These are phyloP conservation scores for Megalonaias nervosa DNA, from an alignment of 1,140 invertebrate species.

Conservation along the genomic window DNA sequence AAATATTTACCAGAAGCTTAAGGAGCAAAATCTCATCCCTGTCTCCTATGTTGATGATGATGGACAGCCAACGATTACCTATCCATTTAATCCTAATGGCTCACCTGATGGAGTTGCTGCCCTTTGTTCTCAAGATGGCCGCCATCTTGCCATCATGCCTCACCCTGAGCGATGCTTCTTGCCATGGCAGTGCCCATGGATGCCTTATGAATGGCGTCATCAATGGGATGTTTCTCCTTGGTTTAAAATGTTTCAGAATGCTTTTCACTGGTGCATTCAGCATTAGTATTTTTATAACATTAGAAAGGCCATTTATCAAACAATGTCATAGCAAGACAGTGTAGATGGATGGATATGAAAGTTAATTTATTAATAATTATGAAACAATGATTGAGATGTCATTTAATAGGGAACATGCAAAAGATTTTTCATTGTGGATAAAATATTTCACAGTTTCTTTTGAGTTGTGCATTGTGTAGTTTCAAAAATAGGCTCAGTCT, in stretches of 20 bases:
- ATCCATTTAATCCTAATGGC: conserved; percentile 97
- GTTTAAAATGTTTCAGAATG: conserved; percentile 93
- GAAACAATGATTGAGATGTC: too few species aligned
- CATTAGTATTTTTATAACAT: neutral
- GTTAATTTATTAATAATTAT: neutral
- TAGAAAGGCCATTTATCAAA: neutral
- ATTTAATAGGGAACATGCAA: too few species aligned
- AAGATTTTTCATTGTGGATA: too few species aligned
- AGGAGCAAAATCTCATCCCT: conserved; percentile 79
- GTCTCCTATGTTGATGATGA: conserved; percentile 89
- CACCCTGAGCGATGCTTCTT: conserved; percentile 88
- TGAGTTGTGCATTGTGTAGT: too few species aligned
- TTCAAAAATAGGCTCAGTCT: too few species aligned
- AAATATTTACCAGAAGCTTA: conserved; percentile 75
- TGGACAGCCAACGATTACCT: conserved; percentile 82
- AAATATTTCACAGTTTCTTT: too few species aligned
- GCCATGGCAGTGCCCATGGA: conserved; percentile 71
- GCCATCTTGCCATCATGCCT: conserved; percentile 98
- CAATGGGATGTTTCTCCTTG: conserved; percentile 83
- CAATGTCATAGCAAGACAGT: neutral
- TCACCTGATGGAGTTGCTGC: conserved; percentile 85
- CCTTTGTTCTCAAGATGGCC: conserved; percentile 89
- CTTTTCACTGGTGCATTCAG: conserved; percentile 82
- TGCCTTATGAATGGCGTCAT: conserved; percentile 69
- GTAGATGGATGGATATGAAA: neutral